Base-by-base conservation (phyloP, 2,888 invertebrate genomes). In the Harpalus rufipes region DNA sequence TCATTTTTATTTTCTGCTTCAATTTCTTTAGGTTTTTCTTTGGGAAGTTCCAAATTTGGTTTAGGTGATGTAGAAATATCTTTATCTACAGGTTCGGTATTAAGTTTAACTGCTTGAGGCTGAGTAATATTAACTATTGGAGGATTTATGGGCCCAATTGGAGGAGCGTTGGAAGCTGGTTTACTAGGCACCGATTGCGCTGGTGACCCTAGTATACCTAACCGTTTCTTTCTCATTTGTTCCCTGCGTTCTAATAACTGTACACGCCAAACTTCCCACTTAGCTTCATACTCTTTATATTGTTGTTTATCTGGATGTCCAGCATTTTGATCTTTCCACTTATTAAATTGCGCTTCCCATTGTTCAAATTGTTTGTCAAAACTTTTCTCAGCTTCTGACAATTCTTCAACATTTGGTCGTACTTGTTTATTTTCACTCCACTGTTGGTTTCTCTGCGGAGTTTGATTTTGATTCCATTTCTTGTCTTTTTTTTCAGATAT, bases 291-390 rank as follows among this genome's bases (percentile, higher is more conserved):
- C 88, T 96, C 95, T 87, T 93, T 93, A 89, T 97, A 97, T 87
- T 96, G 96, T 91, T 95, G 94, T 90, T 96, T 96, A 90, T 98
- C 97, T 0, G 98, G 98, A 92, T 98, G 97, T 90, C 97, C 96
- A 51, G 95, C 95, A 92, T 98, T 98, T 89, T 97, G 96, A 86
- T 94, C 94, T 89, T 96, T 96, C 98, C 98, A 98, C 88, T 96
- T 96, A 88, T 96, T 95, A 90, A 97, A 98, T 90, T 98, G 96
- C 87, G 96, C 94, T 91, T 97, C 97, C 98, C 98, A 98, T 89
- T 96, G 95, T 88, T 94, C 94, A 90, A 98, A 98, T 90, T 98
- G 96, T 86, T 95, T 94, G 89, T 97, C 96, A 91, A 98, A 98
- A 85, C 95, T 94, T 90, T 94, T 95, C 90, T 97, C 97, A 88